phyloP scores from a whole-genome alignment of 1,140 invertebrate genomes.

The Varroa destructor region DNA sequence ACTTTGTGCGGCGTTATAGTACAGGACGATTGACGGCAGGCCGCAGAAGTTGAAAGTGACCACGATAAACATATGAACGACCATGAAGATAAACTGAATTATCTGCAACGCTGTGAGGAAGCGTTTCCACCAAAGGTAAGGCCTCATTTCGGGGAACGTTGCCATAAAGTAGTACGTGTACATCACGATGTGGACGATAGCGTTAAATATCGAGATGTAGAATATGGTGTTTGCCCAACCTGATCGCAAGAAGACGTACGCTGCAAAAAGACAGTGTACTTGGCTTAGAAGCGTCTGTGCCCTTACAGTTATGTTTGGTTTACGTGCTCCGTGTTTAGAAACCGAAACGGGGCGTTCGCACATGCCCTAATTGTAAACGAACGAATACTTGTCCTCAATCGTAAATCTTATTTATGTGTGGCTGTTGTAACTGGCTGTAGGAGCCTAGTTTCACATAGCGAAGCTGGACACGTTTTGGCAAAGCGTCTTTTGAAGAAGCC shows the following conservation, averaged over 20 bases:
- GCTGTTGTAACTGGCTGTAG: too few relatives aligned
- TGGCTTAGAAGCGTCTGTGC: slow-evolving; percentile 42
- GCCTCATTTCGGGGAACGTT: slow-evolving; percentile 64
- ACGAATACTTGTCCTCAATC: too few relatives aligned
- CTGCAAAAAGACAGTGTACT: slow-evolving; percentile 40
- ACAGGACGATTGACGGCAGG: neutral
- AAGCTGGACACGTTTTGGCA: too few relatives aligned
- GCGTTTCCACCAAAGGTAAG: slow-evolving; percentile 84
- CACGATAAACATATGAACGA: neutral
- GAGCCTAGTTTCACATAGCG: too few relatives aligned
- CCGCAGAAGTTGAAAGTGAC: slow-evolving; percentile 27
- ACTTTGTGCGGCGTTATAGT: neutral
- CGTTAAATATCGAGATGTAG: slow-evolving; percentile 60
- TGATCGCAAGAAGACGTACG: slow-evolving; percentile 8
- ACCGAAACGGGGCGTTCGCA: too few relatives aligned
- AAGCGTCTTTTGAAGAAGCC: too few relatives aligned
- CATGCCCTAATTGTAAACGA: too few relatives aligned
- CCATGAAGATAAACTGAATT: slow-evolving; percentile 36
- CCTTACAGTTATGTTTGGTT: too few relatives aligned
- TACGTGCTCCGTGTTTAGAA: too few relatives aligned
- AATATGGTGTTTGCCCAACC: slow-evolving; percentile 1
- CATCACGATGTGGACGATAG: slow-evolving; percentile 78
- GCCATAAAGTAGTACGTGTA: slow-evolving; percentile 78
- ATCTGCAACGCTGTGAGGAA: slow-evolving; percentile 72
- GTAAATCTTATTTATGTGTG: too few relatives aligned